Evolutionary conservation across 1,140 invertebrate genomes (phyloP).

Genomic region (Philotrypesis tridentata): DNA sequence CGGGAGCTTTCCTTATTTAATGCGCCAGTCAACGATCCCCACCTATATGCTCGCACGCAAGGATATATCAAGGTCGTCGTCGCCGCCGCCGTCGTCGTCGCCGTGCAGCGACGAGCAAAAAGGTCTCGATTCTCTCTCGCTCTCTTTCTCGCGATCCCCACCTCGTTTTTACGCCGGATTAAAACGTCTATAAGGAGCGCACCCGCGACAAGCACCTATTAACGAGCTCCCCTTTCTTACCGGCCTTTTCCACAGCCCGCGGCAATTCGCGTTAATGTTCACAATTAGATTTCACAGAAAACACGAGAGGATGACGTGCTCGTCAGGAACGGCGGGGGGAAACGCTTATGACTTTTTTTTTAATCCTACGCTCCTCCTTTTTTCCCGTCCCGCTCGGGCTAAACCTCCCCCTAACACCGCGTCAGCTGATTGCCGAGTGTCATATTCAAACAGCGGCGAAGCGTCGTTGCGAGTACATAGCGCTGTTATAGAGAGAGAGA

Average conservation of each 20-base stretch:
- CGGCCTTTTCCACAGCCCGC: background rate
- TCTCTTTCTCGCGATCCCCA: background rate
- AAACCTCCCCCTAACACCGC: background rate
- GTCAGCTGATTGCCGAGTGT: background rate
- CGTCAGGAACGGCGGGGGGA: background rate
- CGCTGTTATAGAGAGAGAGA: no score
- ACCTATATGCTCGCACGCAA: background rate
- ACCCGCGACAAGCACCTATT: slow-evolving; percentile 33
- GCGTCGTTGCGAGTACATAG: background rate
- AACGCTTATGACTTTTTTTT: background rate
- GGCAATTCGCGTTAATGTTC: background rate
- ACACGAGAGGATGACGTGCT: background rate
- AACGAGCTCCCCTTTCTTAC: slow-evolving; percentile 25
- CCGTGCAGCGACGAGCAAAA: background rate
- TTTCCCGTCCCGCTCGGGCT: background rate
- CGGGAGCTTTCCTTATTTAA: background rate
- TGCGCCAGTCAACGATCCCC: background rate
- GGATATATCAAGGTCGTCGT: slow-evolving; percentile 35
- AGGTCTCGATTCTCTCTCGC: background rate
- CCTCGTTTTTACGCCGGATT: background rate
- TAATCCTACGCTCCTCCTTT: background rate
- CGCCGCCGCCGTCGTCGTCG: no score
- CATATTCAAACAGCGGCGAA: background rate
- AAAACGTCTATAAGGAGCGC: slow-evolving; percentile 31
- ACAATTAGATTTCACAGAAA: slow-evolving; percentile 29